Evolutionary conservation across 2,888 invertebrate genomes (phyloP), one percentile per base, ranked within the genome.

Genomic region (Drosophila lutescens): DNA sequence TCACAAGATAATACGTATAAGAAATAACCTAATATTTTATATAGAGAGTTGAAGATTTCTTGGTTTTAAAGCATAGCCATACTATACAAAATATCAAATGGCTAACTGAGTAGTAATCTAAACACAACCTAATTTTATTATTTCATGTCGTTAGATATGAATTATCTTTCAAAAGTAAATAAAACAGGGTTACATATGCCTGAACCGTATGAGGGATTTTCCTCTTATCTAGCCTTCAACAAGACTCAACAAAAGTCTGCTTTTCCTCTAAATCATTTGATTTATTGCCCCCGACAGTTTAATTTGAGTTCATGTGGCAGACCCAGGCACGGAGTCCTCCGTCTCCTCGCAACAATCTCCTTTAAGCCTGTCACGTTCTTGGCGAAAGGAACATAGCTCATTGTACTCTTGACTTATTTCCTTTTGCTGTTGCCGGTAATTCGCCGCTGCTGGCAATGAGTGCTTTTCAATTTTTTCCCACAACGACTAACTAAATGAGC

Each of bases 281-380:
- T 83, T 83, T 88, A 83, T 85, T 70, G 88, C 75, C 69, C 69
- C 50, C 77, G 74, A 57, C 74, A 76, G 81, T 86, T 87, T 77
- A 87, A 87, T 83, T 80, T 85, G 71, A 59, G 76, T 70, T 70
- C 55, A 66, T 74, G 82, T 66, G 70, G 51, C 46, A 72, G 49
- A 20, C 26, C 7, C 43, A 32, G 50, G 79, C 66, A 0, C 23
- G 17, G 41, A 30, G 13, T 55, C 55, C 34, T 26, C 17, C 34
- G 2, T n/a, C 30, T 36, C 12, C 40, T 5, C 47, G 7, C 10
- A 20, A 2, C 36, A 47, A 43, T 38, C 32, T 56, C 43, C 17
- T 36, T 26, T 6, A 44, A 62, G 69, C 63, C 38, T 75, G 85
- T 81, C 81, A 81, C 85, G 85, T 80, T 55, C 67, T 13, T 10